These are phyloP conservation scores for Atethmia centrago DNA, from an alignment of 2,888 invertebrate species.

Conservation along the genomic window DNA sequence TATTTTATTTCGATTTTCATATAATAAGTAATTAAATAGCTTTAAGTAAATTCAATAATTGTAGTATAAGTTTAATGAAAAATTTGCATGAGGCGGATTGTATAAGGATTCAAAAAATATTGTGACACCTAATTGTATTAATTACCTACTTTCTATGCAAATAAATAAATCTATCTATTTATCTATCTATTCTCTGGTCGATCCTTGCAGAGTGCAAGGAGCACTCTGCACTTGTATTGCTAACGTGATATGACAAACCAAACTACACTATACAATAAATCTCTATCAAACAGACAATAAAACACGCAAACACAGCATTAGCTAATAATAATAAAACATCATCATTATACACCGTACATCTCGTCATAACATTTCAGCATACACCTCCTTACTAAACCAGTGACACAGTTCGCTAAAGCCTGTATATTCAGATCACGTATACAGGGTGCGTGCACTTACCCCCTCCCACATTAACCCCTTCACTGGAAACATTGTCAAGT, in stretches of 20 bases:
- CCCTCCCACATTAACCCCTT: slow-evolving; percentile 55
- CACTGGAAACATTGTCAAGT: slow-evolving; percentile 66
- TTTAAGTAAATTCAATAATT: too few relatives aligned
- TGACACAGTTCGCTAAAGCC: slow-evolving; percentile 50
- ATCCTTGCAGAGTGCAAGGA: too few relatives aligned
- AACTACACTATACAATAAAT: background rate
- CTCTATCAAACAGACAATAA: background rate
- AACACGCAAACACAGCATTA: background rate
- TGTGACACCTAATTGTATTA: too few relatives aligned
- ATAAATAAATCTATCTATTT: too few relatives aligned
- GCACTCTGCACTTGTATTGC: background rate
- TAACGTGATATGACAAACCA: background rate
- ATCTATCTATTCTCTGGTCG: too few relatives aligned
- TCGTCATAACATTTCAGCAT: slow-evolving; percentile 12
- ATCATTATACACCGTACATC: slow-evolving; percentile 3
- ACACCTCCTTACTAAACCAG: slow-evolving; percentile 41
- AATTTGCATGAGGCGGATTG: too few relatives aligned
- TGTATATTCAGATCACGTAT: slow-evolving; percentile 60
- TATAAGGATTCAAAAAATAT: too few relatives aligned
- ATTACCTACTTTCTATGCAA: too few relatives aligned
- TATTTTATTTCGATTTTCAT: too few relatives aligned
- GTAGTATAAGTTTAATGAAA: too few relatives aligned
- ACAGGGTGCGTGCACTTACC: slow-evolving; percentile 64
- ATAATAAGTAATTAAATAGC: too few relatives aligned
- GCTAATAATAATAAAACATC: background rate